These are phyloP conservation scores for Trissolcus japonicus DNA, from an alignment of 2,888 invertebrate genomes.

Conservation along the genomic window DNA sequence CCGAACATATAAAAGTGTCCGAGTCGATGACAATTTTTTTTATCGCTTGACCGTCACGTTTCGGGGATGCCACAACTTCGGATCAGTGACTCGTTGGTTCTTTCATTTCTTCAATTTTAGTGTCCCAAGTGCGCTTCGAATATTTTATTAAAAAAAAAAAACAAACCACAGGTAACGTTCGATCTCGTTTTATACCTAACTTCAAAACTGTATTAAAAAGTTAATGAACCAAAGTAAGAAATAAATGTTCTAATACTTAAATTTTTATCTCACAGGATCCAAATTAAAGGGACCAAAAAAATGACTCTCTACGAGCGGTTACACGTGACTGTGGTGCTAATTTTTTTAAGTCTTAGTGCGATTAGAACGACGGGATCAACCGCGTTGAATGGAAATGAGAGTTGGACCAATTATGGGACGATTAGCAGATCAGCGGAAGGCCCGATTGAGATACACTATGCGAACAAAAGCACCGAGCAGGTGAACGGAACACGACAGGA, in stretches of 20 bases:
- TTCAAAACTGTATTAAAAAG: too few relatives aligned
- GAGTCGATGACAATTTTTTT: slow-evolving; percentile 37
- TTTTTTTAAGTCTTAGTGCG: too few relatives aligned
- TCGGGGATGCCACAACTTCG: slow-evolving; percentile 24
- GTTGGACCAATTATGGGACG: neutral
- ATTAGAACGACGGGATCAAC: too few relatives aligned
- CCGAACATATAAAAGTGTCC: slow-evolving; percentile 41
- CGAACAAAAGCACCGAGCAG: slow-evolving; percentile 25
- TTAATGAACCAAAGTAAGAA: too few relatives aligned
- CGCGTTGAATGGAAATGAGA: too few relatives aligned
- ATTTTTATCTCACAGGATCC: too few relatives aligned
- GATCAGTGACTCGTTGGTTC: neutral
- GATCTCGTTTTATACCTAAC: too few relatives aligned
- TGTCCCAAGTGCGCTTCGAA: neutral
- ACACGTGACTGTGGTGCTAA: too few relatives aligned
- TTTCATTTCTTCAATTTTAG: neutral
- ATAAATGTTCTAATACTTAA: too few relatives aligned
- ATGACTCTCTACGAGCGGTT: too few relatives aligned
- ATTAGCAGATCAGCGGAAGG: slow-evolving; percentile 1
- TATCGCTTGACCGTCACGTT: slow-evolving; percentile 31
- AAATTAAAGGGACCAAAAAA: too few relatives aligned
- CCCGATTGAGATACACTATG: slow-evolving; percentile 19
- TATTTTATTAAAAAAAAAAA: neutral
- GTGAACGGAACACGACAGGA: slow-evolving; percentile 18
- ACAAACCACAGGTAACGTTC: neutral